A percentile compares a stretch with the other conserved stretches of the same genome.
phyloP scores from a whole-genome alignment of 2,888 invertebrate genomes.

The Coecobrya sp. region DNA sequence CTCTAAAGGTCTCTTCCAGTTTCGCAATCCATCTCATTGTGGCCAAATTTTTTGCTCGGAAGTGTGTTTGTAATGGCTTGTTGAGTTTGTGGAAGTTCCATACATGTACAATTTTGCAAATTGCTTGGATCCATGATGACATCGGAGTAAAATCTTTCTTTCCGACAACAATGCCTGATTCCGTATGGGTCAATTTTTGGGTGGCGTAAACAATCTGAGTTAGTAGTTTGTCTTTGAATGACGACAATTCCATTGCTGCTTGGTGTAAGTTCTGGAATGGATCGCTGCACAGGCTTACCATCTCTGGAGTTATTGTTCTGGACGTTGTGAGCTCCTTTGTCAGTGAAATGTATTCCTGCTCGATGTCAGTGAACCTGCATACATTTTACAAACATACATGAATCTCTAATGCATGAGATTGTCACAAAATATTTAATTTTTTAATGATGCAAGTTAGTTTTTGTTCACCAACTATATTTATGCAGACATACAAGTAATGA shows the following conservation, averaged over 20 bases:
- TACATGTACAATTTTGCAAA: constrained; percentile 59
- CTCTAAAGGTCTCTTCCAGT: constrained; percentile 27
- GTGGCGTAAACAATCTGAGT: constrained; percentile 5
- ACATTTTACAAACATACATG: neutral
- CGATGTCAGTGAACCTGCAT: constrained; percentile 57
- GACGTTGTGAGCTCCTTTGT: neutral
- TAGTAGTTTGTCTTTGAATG: constrained; percentile 34
- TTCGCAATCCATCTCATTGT: constrained; percentile 54
- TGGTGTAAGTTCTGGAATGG: constrained; percentile 39
- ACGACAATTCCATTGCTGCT: neutral
- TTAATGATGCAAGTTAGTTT: too few relatives aligned
- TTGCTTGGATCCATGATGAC: constrained; percentile 48
- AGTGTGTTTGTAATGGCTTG: constrained; percentile 45
- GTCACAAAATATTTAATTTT: too few relatives aligned
- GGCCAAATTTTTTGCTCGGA: neutral
- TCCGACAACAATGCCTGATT: neutral
- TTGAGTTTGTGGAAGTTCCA: constrained; percentile 64
- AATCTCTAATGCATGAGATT: neutral
- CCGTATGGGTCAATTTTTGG: constrained; percentile 40
- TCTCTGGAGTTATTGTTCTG: constrained; percentile 49
- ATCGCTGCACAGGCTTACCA: constrained; percentile 51
- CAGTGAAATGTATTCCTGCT: constrained; percentile 19
- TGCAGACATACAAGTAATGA: constrained; percentile 50
- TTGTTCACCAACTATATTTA: too few relatives aligned
- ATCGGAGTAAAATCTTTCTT: neutral